These are phyloP conservation scores for Halocynthia aurantium DNA, from an alignment of 23 tunicate genomes.

Conservation along the genomic window DNA sequence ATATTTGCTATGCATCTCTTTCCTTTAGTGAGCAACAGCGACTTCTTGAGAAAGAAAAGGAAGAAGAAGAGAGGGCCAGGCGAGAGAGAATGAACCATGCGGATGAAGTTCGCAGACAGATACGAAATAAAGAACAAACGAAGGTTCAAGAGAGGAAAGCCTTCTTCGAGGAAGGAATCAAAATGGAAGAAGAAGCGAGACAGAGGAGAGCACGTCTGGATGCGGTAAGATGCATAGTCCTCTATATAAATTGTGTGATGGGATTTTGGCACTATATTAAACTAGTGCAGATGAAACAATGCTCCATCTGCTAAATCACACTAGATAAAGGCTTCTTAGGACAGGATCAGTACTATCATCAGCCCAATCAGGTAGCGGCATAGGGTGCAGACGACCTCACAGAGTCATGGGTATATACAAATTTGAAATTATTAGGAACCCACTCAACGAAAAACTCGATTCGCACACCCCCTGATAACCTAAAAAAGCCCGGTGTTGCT, in stretches of 20 bases:
- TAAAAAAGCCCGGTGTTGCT: no score
- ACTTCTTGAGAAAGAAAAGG: slow-evolving; percentile 63
- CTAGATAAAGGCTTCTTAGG: no score
- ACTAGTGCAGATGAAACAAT: neutral
- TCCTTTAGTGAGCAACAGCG: slow-evolving; percentile 80
- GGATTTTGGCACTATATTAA: neutral
- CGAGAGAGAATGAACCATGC: slow-evolving; percentile 49
- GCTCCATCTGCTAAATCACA: no score
- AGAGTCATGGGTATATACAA: no score
- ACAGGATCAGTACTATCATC: no score
- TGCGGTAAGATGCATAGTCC: slow-evolving; percentile 38
- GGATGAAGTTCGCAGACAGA: slow-evolving; percentile 90
- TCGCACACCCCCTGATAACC: no score
- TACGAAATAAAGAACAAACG: slow-evolving; percentile 62
- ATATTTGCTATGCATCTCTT: no score
- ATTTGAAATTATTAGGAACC: no score
- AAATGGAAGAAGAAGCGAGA: slow-evolving; percentile 95
- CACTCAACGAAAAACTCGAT: no score
- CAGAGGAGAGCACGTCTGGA: slow-evolving; percentile 69
- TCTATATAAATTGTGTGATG: neutral
- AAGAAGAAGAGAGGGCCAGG: slow-evolving; percentile 44
- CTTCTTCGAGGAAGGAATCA: slow-evolving; percentile 94
- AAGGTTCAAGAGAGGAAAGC: slow-evolving; percentile 67
- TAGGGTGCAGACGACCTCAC: no score
- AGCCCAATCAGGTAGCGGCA: no score